Conservation (phyloP, 2,888 invertebrate species). For the Scaeva pyrastri region DNA sequence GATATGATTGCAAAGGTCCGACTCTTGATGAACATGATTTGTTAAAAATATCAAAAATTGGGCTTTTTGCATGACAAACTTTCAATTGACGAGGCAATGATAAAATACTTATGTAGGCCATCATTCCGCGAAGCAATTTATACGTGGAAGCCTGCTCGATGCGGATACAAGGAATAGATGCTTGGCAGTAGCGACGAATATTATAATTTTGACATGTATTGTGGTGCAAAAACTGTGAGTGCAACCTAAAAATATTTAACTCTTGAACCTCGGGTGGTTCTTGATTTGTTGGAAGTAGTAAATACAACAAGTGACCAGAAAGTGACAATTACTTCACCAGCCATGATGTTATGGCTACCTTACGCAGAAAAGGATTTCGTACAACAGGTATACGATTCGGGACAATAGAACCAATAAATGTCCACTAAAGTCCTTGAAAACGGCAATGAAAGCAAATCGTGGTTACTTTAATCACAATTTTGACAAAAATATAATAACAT, state of each 20-base stretch:
- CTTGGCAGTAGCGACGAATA: neutral
- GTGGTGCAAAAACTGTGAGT: constrained; percentile 1
- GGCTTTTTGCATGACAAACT: neutral
- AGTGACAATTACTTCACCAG: constrained; percentile 1
- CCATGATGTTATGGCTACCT: neutral
- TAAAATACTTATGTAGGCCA: constrained; percentile 28
- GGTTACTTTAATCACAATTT: neutral
- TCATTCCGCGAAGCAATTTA: no score
- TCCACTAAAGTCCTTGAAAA: constrained; percentile 23
- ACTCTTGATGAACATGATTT: neutral
- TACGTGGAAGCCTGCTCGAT: no score
- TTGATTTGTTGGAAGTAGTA: neutral
- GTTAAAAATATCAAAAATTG: neutral
- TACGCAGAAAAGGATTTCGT: constrained; percentile 11
- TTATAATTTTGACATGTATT: constrained; percentile 6
- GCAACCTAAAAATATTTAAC: constrained; percentile 17
- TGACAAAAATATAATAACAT: neutral
- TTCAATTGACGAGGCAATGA: constrained; percentile 26
- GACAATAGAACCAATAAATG: neutral
- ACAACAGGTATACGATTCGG: no score
- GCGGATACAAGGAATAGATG: neutral
- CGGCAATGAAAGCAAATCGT: constrained; percentile 20
- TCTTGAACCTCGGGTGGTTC: constrained; percentile 16
- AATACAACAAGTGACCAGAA: neutral
- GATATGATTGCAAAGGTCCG: no score